These are phyloP conservation scores for Tetragnatha montana DNA, from an alignment of 2,888 invertebrate genomes.

Conservation along the genomic window DNA sequence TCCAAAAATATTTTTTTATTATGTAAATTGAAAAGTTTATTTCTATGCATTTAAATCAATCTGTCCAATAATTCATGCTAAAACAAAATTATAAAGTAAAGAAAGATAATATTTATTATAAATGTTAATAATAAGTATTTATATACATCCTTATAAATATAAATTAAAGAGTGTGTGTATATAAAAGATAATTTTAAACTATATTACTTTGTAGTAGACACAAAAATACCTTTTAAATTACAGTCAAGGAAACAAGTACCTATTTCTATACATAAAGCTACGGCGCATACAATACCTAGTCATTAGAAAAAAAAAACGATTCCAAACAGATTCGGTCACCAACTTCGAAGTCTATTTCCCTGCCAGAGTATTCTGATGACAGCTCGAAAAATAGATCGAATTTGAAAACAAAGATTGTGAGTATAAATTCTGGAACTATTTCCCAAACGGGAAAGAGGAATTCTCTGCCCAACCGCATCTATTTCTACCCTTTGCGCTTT, in stretches of 20 bases:
- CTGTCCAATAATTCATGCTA: no score
- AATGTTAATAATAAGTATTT: no score
- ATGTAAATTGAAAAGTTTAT: no score
- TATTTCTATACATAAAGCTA: not conserved
- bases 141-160: no score
- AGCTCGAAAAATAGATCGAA: constrained; percentile 18
- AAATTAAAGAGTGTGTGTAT: no score
- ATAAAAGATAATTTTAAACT: no score
- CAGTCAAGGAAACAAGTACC: not conserved
- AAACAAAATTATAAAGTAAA: no score
- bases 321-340: not conserved
- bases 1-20: no score
- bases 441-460: not conserved
- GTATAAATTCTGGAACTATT: not conserved
- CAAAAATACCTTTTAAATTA: no score
- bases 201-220: no score
- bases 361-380: not conserved
- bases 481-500: not conserved
- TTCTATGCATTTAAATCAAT: no score
- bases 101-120: no score
- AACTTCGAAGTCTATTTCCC: not conserved
- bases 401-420: constrained; percentile 23
- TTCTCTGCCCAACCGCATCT: not conserved
- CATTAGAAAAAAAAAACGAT: not conserved
- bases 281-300: not conserved